Base-by-base conservation (phyloP, 2,888 invertebrate genomes). In the Diplazon laetatorius region DNA sequence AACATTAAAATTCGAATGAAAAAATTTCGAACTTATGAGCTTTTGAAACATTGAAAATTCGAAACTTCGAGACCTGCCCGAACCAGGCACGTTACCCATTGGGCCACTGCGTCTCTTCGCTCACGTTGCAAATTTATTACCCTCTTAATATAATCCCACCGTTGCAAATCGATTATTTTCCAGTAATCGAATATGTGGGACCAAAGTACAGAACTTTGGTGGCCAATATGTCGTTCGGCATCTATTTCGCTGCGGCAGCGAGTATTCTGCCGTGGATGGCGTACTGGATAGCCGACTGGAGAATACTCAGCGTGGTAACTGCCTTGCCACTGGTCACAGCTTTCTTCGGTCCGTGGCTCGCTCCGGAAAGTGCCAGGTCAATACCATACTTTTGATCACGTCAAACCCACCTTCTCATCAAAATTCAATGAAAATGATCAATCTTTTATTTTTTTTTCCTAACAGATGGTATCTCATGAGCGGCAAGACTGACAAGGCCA, bases 161-260 rank as follows among this genome's bases (percentile, higher is more conserved):
- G 2, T 6, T 5, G 6, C 30, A 30, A 30, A 5, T 30, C 6
- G 4, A 5, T 52, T 46, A 12, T 59, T 16, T 92, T 92, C 14
- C 91, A 97, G 97, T 97, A 60, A 91, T 97, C 82, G 97, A 97
- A 89, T 97, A 97, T 91, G 97, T 97, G 1, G 97, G 97, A 0
- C 97, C 97, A 30, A 95, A 95, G 91, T 97, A 97, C 94, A 93
- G 97, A 57, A 97, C 97, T 0, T 95, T 97, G 86, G 96, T 97
- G 0, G 97, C 97, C 12, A 97, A 97, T 89, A 96, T 97, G 95
- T 97, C 97, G 0, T 97, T 97, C 57, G 97, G 97, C 0, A 92
- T 97, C 22, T 97, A 97, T 92, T 97, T 97, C 91, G 97, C 97
- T 0, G 91, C 95, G 65, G 97, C 96, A 3, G 94, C 97, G 0